A percentile compares a stretch with the other conserved stretches of the same genome.
phyloP scores from a whole-genome alignment of 1,140 invertebrate genomes.

The Ceratitis capitata region DNA sequence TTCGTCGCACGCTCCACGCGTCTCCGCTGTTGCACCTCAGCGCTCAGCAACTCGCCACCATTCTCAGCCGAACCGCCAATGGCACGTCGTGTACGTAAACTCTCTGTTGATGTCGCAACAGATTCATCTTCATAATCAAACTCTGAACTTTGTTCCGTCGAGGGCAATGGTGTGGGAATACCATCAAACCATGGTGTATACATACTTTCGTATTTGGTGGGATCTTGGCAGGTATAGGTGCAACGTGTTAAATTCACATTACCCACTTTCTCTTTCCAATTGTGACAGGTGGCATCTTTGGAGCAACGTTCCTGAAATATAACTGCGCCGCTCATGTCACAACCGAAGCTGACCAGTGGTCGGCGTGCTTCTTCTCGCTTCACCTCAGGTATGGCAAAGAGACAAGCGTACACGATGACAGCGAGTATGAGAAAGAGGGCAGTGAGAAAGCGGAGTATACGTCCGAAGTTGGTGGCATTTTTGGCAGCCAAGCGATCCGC shows the following conservation, averaged over 20 bases:
- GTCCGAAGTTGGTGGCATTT: constrained; percentile 56
- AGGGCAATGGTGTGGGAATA: constrained; percentile 49
- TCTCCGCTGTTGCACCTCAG: constrained; percentile 44
- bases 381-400: constrained; percentile 74
- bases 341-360: constrained; percentile 75
- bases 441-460: constrained; percentile 72
- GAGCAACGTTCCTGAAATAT: constrained; percentile 76
- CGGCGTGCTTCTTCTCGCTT: constrained; percentile 68
- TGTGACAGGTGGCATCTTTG: constrained; percentile 71
- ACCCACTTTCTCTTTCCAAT: constrained; percentile 72
- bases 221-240: constrained; percentile 69
- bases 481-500: constrained; percentile 72
- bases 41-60: constrained; percentile 51
- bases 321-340: constrained; percentile 72
- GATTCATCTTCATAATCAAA: constrained; percentile 63
- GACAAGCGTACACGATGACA: constrained; percentile 73
- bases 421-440: constrained; percentile 74
- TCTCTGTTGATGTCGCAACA: constrained; percentile 53
- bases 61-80: constrained; percentile 45
- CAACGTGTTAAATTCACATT: constrained; percentile 69
- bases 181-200: constrained; percentile 58
- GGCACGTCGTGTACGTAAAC: constrained; percentile 45
- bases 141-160: constrained; percentile 58
- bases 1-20: constrained; percentile 43
- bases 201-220: constrained; percentile 57